Base-by-base conservation (phyloP, 2,888 invertebrate genomes). In the Ophion slaviceki region DNA sequence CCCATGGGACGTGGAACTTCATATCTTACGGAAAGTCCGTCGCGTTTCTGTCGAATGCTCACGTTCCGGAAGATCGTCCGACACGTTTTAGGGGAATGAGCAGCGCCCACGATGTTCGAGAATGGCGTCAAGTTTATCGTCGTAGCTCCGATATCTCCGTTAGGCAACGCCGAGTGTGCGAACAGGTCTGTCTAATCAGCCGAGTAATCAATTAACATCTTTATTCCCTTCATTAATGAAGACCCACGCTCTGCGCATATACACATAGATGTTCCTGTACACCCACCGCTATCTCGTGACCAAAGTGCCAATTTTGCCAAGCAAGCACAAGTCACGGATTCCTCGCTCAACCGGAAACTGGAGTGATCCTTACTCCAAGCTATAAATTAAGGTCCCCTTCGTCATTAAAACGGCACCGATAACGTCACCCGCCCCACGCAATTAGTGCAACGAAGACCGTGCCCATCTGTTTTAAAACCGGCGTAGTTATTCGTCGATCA, bases 131-230 rank as follows among this genome's bases (percentile, higher is more conserved):
- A 68, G 7, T 62, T 36, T 36, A 66, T 64, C 47, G 17, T 24
- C 59, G 6, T 32, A 20, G 28, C 24, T 57, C 36, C 14, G 20
- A n/a, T 64, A 20, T 57, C 11, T 11, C 20, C 57, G 14, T 36
- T 28, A 7, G 17, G 10, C 3, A 57, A 53, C 40, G 10, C 36
- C 47, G 59, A 77, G 71, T 62, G 28, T 61, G 32, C n/a, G 67
- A 24, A 66, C 77, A 77, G 71, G 53, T 17, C 14, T 71, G 80
- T 59, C 79, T 89, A 75, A 87, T 88, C 87, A 87, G 14, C 59
- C 28, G 57, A 53, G 47, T 86, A 88, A 89, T 89, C 86, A 87
- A 89, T 87, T 85, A 70, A 87, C 76, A 77, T 61, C 40, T 53
- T 53, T 53, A 17, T 72, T 24, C 36, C 3, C 47, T 17, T 53